Evolutionary conservation across 2,113 vertebrate genomes (phyloP).

Genomic region (Galeopterus variegatus): DNA sequence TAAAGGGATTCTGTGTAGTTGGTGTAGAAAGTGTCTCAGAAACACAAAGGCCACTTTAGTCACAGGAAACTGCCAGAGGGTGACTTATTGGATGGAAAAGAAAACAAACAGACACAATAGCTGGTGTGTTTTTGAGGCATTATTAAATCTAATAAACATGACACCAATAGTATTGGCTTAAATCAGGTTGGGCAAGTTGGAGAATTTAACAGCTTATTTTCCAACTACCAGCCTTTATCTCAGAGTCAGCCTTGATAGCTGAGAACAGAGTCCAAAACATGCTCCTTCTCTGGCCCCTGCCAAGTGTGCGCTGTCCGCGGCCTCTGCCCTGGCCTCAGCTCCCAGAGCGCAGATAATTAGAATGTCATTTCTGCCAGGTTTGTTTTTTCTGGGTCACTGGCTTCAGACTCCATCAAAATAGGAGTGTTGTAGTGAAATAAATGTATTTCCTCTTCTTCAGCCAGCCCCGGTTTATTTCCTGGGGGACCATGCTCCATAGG

Average conservation of each 20-base stretch:
- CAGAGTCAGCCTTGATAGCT: constrained; percentile 50
- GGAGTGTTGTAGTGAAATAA: constrained; percentile 73
- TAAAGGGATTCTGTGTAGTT: constrained; percentile 80
- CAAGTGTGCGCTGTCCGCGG: constrained; percentile 44
- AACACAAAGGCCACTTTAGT: constrained; percentile 88
- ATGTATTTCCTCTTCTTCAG: constrained; percentile 73
- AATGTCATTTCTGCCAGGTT: constrained; percentile 75
- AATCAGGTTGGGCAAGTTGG: constrained; percentile 33
- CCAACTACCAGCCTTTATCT: constrained; percentile 61
- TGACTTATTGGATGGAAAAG: constrained; percentile 85
- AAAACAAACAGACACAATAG: constrained; percentile 84
- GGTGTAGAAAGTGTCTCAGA: constrained; percentile 84
- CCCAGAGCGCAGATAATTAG: constrained; percentile 78
- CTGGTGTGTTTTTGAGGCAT: constrained; percentile 85
- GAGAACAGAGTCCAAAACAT: constrained; percentile 51
- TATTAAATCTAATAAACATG: constrained; percentile 84
- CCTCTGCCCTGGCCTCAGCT: constrained; percentile 71
- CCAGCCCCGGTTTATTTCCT: constrained; percentile 69
- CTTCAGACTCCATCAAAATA: constrained; percentile 77
- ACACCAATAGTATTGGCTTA: constrained; percentile 76
- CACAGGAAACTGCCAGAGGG: constrained; percentile 87
- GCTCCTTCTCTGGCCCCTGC: constrained; percentile 59
- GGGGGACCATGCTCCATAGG: not conserved
- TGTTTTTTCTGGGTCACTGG: constrained; percentile 79
- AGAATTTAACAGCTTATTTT: constrained; percentile 69